Base-by-base conservation (phyloP, 1,140 invertebrate species). In the Tetramorium simillimum region DNA sequence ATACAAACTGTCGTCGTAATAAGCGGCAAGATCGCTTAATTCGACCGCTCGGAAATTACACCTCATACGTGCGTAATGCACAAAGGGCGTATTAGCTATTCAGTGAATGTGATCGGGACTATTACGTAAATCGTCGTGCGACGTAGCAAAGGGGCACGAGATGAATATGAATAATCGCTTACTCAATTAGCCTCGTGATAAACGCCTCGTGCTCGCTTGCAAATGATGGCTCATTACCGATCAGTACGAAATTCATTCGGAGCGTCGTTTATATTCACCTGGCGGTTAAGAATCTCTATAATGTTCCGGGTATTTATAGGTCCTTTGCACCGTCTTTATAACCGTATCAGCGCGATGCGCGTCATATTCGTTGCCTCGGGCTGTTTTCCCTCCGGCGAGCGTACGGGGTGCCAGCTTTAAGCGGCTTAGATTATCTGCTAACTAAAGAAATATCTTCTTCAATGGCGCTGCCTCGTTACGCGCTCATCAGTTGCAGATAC, bases 81-180 rank as follows among this genome's bases (percentile, higher is more conserved):
- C 21, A 43, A 69, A 67, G 28, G 24, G 18, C 24, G 40, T 49
- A 73, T 75, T 37, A 14, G 69, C 69, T 60, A 60, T 60, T 82
- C 53, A 37, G 53, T n/a, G 40, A 46, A 73, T 82, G 24, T 51
- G 65, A 72, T 37, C 67, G 51, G 40, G 40, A 60, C 53, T 69
- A 80, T 80, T 67, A 87, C 60, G 81, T 37, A 87, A 84, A 84
- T 87, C 80, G 21, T 86, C 14, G 51, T 24, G n/a, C n/a, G 21
- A 73, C 37, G 40, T 14, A 12, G 21, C 9, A 40, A 73, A 40
- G 21, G 28, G 37, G 1, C 21, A 40, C 18, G 43, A 72, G 24
- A 16, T 16, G 63, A 24, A 3, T 1, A 2, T 24, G 14, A 16
- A 21, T 73, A 69, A 89, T 86, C 75, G 65, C n/a, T 85, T 69